Base-by-base conservation (phyloP, 2,113 vertebrate genomes). In the Myiozetetes cayanensis region DNA sequence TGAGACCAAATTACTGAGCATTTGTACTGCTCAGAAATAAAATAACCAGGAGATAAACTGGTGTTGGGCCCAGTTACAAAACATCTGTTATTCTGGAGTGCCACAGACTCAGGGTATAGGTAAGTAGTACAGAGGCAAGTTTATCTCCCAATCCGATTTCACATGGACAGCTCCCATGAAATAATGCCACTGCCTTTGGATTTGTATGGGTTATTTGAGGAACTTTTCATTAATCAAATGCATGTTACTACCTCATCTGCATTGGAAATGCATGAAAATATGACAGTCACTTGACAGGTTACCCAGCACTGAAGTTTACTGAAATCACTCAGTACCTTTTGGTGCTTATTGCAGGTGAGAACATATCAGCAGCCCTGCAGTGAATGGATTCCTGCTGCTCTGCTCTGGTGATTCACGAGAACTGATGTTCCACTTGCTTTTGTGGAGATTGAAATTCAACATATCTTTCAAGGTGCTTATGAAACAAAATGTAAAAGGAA, bases 361-460 rank as follows among this genome's bases (percentile, higher is more conserved):
- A 88, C 87, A 59, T 84, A 92, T 95, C 72, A 81, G 88, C n/a
- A 92, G 88, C 67, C 35, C 65, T 81, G 82, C 66, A 93, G 93
- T 88, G 94, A 94, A 92, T 37, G 83, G 83, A 73, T 80, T 86
- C 67, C 94, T 92, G 87, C 91, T 85, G 91, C 89, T 97, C 84
- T 92, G 86, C 80, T 72, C 77, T 39, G 61, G 76, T 89, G 93
- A 94, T 81, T 95, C 91, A 92, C 1, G 1, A 77, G 70, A 92
- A 93, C 73, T 79, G 71, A 73, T 11, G 61, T 85, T 93, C 65
- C 56, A 44, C 70, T 90, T 59, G 68, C 68, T 91, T 87, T 78
- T 68, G 43, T 11, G 49, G 46, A 85, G 70, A 85, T 2, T 87
- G 76, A 93, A 90, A 91, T 68, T 59, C 89, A 85, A 78, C 61